These are phyloP conservation scores for Drosophila aff. DNA, from an alignment of 1,140 invertebrate species.

Conservation along the genomic window DNA sequence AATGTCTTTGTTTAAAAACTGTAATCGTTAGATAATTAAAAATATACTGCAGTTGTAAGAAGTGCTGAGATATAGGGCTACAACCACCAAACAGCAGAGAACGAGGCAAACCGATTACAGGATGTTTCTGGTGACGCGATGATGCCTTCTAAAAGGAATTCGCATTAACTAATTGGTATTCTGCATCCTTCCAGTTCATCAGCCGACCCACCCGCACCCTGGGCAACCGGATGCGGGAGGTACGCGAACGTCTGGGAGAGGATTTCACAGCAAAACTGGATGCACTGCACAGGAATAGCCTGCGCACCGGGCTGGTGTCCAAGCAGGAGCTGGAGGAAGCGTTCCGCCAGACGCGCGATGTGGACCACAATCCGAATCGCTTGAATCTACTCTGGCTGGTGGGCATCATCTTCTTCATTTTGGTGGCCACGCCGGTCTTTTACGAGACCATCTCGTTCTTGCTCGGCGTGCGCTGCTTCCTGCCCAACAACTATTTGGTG, in stretches of 20 bases:
- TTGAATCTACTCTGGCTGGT: conserved; percentile 74
- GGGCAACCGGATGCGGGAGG: conserved; percentile 49
- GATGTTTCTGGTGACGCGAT: neutral
- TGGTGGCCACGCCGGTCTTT: conserved; percentile 77
- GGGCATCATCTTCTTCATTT: conserved; percentile 78
- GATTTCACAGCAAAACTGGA: conserved; percentile 71
- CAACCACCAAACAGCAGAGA: neutral
- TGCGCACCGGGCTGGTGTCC: conserved; percentile 74
- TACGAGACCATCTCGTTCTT: conserved; percentile 80
- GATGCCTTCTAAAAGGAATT: too few relatives aligned
- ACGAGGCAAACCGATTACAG: neutral
- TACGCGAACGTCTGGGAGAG: conserved; percentile 65
- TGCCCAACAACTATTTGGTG: conserved; percentile 93
- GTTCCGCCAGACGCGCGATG: conserved; percentile 70
- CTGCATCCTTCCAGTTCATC: conserved; percentile 55
- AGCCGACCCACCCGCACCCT: conserved; percentile 69
- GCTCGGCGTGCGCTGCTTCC: conserved; percentile 88
- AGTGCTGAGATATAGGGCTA: neutral
- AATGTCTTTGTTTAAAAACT: conserved; percentile 1
- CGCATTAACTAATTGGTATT: neutral
- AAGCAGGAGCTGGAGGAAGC: conserved; percentile 72
- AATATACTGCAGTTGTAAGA: neutral
- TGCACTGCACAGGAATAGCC: conserved; percentile 64
- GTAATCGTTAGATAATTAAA: neutral
- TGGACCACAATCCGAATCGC: conserved; percentile 60